Base-by-base conservation (phyloP, 1,140 invertebrate species). In the Ceratina australensis region DNA sequence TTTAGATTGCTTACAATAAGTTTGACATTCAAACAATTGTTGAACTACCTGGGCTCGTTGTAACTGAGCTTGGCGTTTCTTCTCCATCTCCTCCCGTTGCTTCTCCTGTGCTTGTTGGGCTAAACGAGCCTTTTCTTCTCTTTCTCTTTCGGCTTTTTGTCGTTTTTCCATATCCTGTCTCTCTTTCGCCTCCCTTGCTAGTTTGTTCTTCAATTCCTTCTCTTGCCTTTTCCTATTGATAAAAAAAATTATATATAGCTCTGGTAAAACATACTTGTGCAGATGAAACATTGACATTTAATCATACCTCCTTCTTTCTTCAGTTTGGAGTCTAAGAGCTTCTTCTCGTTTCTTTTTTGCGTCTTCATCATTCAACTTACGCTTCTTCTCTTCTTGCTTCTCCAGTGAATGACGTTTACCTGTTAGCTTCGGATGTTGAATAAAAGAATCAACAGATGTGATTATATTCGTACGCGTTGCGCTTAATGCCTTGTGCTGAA, bases 191-290 rank as follows among this genome's bases (percentile, higher is more conserved):
- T 94, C 93, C 15, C 94, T 91, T n/a, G 92, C 91, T 75, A 93
- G 90, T 69, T 92, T 93, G 13, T 93, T 94, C 74, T 93, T 93
- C 18, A 92, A 78, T 86, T 95, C 94, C 72, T 94, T 95, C 68
- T 94, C 92, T 78, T 94, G 93, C 0, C 94, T 90, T 82, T 93
- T 93, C 71, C 93, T 91, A 24, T 22, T 66, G 72, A 59, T 16
- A 79, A 65, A 69, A 52, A 65, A 52, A 59, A 73, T 42, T 47
- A 52, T 20, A 72, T n/a, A 64, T 47, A 54, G 49, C 12, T 24
- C 10, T 63, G 26, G 2, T 42, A 67, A 49, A 12, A 67, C 15
- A n/a, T 0, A 50, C 13, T 20, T 7, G n/a, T 66, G 1, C 12
- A 15, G 10, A 65, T 56, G 18, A 13, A 52, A 22, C 12, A 22